These are phyloP conservation scores for Ectemnius cavifrons DNA, from an alignment of 2,888 invertebrate genomes.

Conservation along the genomic window DNA sequence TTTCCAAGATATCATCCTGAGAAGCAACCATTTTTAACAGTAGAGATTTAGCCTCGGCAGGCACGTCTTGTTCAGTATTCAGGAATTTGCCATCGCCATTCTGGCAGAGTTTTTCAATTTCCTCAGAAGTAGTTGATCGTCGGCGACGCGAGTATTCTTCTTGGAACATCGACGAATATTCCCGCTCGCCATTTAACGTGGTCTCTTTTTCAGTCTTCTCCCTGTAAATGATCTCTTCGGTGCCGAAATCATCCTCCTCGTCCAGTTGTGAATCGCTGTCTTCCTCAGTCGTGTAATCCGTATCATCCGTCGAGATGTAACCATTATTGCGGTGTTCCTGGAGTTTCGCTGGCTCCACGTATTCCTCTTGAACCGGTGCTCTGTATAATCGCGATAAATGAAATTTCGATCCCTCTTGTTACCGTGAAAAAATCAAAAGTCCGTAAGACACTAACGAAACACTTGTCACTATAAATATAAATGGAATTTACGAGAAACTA, in stretches of 20 bases:
- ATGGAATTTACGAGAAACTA: not conserved
- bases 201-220: slow-evolving; percentile 45
- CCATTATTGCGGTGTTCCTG: slow-evolving; percentile 47
- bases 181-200: slow-evolving; percentile 48
- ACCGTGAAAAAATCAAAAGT: no score
- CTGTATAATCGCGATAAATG: slow-evolving; percentile 30
- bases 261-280: slow-evolving; percentile 58
- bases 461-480: slow-evolving; percentile 9
- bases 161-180: slow-evolving; percentile 43
- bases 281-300: slow-evolving; percentile 61
- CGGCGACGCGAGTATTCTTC: slow-evolving; percentile 45
- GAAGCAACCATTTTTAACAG: slow-evolving; percentile 68
- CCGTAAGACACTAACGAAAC: not conserved
- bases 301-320: slow-evolving; percentile 59
- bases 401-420: slow-evolving; percentile 10
- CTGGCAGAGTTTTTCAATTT: slow-evolving; percentile 48
- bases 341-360: slow-evolving; percentile 43
- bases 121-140: slow-evolving; percentile 55
- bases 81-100: slow-evolving; percentile 47
- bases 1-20: slow-evolving; percentile 68
- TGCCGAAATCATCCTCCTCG: slow-evolving; percentile 55
- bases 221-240: slow-evolving; percentile 44
- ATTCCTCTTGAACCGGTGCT: slow-evolving; percentile 42
- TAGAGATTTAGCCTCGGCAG: slow-evolving; percentile 58
- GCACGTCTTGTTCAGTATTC: slow-evolving; percentile 56